Evolutionary conservation across 2,797 vertebrate genomes (phyloP).

Genomic region (Acanthornis magna): DNA sequence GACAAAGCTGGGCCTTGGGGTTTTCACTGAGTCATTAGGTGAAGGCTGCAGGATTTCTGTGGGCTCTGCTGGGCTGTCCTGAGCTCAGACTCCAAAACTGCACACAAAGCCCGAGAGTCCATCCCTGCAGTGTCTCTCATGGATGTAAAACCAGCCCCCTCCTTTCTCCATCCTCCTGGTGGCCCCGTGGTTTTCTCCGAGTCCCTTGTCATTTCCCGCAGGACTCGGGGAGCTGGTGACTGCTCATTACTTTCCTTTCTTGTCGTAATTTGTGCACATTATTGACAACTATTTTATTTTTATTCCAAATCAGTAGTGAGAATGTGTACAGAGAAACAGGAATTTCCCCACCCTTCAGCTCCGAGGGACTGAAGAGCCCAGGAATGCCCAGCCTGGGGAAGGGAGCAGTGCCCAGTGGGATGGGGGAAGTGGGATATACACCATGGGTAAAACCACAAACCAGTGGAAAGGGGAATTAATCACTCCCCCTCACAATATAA

Average conservation of each 20-base stretch:
- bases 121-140: not conserved
- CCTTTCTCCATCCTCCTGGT: not conserved
- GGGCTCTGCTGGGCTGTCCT: not conserved
- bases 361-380: not conserved
- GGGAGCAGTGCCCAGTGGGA: fast-evolving
- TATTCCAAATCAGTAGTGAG: not conserved
- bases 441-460: not conserved
- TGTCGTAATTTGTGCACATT: not conserved
- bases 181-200: not conserved
- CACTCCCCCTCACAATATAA: not conserved
- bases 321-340: not conserved
- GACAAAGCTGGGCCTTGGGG: not conserved
- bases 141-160: not conserved
- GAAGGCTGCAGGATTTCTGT: not conserved
- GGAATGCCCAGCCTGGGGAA: not conserved
- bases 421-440: not conserved
- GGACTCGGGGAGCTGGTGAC: not conserved
- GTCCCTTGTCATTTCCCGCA: not conserved
- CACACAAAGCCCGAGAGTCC: not conserved
- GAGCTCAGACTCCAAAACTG: not conserved
- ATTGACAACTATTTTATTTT: not conserved
- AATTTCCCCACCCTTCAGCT: not conserved
- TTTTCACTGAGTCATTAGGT: not conserved
- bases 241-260: not conserved
- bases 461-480: not conserved